A percentile compares a stretch with the other conserved stretches of the same genome.
Evolutionary conservation across 2,113 vertebrate species (phyloP).

Genomic region (Tauraco erythrolophus): DNA sequence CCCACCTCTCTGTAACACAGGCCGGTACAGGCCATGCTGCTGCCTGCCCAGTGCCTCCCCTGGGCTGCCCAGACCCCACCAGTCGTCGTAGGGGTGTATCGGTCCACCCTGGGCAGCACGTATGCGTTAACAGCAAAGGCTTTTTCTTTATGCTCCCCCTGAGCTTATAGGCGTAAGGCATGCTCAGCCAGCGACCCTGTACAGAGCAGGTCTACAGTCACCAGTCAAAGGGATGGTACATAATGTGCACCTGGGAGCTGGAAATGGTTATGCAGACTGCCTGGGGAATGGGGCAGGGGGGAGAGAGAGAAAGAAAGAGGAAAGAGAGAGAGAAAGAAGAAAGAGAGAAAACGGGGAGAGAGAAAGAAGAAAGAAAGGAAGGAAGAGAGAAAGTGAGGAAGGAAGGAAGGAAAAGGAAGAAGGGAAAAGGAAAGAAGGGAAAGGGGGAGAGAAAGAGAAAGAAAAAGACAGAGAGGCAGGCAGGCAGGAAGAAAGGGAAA

Average conservation of each 20-base stretch:
- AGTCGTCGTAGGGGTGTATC: fast-evolving
- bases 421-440: no score
- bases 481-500: no score
- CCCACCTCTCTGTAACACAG: not conserved
- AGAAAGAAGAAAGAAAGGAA: no score
- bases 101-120: not conserved
- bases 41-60: not conserved
- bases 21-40: not conserved
- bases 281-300: no score
- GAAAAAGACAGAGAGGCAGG: no score
- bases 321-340: no score
- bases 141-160: not conserved
- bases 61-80: no score
- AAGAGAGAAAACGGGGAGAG: not conserved
- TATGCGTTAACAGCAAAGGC: not conserved
- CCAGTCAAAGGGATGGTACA: no score
- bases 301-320: not conserved
- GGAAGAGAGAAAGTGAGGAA: no score
- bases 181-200: not conserved
- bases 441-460: no score
- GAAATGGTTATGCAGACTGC: not conserved
- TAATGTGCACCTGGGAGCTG: not conserved
- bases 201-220: not conserved
- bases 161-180: not conserved
- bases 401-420: no score